Evolutionary conservation across 2,797 vertebrate genomes (phyloP).

Genomic region (Cetoscarus ocellatus): DNA sequence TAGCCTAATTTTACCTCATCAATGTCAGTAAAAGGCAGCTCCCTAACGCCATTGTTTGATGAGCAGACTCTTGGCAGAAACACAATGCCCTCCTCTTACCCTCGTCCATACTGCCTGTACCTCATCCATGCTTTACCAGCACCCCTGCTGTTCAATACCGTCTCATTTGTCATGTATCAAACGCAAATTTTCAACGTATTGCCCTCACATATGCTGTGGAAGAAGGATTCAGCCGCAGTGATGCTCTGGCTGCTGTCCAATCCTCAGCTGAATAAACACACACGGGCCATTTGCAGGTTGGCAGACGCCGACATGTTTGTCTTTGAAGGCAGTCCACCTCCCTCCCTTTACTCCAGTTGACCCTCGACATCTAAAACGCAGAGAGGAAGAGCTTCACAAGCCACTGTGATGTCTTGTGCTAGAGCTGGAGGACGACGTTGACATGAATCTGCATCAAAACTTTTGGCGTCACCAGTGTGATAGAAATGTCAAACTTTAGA

Average conservation of each 20-base stretch:
- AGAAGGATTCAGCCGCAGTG: conserved; percentile 83
- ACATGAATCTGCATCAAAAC: conserved; percentile 37
- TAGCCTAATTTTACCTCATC: neutral
- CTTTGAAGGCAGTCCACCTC: conserved; percentile 73
- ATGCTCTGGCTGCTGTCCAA: conserved; percentile 89
- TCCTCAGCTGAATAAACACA: conserved; percentile 92
- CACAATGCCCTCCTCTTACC: conserved; percentile 80
- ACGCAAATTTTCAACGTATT: conserved; percentile 84
- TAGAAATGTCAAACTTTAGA: conserved; percentile 34
- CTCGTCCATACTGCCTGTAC: conserved; percentile 55
- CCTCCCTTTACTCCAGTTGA: conserved; percentile 58
- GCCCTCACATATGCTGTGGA: conserved; percentile 86
- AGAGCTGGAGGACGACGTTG: conserved; percentile 6
- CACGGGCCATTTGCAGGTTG: conserved; percentile 87
- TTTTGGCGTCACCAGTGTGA: neutral
- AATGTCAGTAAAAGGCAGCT: conserved; percentile 27
- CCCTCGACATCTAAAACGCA: conserved; percentile 49
- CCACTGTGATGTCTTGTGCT: conserved; percentile 20
- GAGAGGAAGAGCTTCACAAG: conserved; percentile 54
- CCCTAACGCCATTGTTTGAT: conserved; percentile 85
- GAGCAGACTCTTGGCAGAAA: conserved; percentile 86
- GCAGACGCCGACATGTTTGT: conserved; percentile 80
- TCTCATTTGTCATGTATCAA: conserved; percentile 93
- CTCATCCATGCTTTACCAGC: conserved; percentile 70
- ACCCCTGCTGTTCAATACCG: conserved; percentile 84